A percentile compares a stretch with the other conserved stretches of the same genome.
Evolutionary conservation across 2,888 invertebrate species (phyloP).

Genomic region (Conistra vaccinii): DNA sequence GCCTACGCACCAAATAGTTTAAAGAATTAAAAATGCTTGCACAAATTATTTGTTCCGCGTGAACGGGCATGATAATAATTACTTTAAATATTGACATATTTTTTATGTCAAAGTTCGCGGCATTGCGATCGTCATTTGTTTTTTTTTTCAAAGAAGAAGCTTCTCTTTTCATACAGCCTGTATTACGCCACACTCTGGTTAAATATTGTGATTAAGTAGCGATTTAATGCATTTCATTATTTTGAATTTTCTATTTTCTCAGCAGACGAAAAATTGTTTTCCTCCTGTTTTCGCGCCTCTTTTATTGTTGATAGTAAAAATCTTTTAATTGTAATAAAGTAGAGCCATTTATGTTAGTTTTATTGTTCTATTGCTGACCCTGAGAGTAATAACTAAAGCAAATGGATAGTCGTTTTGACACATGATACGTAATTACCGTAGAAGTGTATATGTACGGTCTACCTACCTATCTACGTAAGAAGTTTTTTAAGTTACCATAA

Average conservation of each 20-base stretch:
- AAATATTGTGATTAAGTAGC: neutral
- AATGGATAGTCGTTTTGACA: slow-evolving; percentile 24
- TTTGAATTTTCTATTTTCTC: neutral
- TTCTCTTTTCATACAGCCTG: neutral
- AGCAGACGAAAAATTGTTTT: neutral
- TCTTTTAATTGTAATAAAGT: neutral
- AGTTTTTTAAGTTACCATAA: slow-evolving; percentile 32
- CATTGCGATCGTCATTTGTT: neutral
- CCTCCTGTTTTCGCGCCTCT: neutral
- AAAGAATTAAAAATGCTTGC: neutral
- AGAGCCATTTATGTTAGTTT: neutral
- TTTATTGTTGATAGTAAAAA: neutral
- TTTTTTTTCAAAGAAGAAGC: neutral
- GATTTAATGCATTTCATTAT: neutral
- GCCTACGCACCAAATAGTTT: neutral
- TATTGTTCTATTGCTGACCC: slow-evolving; percentile 12
- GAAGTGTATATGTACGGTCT: neutral
- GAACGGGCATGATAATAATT: neutral
- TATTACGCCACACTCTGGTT: neutral
- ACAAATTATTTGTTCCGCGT: neutral
- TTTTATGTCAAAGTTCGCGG: slow-evolving; percentile 4
- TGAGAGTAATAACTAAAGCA: no score
- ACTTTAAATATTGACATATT: no score
- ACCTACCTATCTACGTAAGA: neutral
- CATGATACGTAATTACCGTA: slow-evolving; percentile 20